Evolutionary conservation across 2,888 invertebrate genomes (phyloP).

Genomic region (Frankliniella fusca): DNA sequence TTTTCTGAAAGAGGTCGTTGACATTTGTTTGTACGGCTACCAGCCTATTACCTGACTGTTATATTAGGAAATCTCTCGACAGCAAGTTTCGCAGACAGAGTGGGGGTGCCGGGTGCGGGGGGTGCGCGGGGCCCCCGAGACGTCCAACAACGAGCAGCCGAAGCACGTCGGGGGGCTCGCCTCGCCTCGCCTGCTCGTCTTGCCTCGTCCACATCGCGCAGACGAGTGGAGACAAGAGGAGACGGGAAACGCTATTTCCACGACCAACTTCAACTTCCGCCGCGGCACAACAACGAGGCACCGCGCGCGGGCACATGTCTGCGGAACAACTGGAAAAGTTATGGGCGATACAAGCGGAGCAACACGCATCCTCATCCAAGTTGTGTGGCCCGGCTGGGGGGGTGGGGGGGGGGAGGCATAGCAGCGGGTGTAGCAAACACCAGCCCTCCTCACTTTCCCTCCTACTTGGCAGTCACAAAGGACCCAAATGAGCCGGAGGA

Average conservation of each 20-base stretch:
- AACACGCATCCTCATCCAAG: neutral
- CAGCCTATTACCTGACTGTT: no score
- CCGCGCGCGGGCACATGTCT: neutral
- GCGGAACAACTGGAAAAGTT: slow-evolving; percentile 17
- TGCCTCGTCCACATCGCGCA: no score
- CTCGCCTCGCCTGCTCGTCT: no score
- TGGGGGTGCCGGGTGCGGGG: no score
- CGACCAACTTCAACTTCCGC: neutral
- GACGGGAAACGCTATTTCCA: neutral
- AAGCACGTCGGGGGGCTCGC: no score
- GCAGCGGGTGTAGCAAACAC: neutral
- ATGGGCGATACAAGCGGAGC: slow-evolving; percentile 8
- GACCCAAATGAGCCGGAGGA: neutral
- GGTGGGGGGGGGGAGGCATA: neutral
- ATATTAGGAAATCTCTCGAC: no score
- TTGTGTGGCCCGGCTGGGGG: neutral
- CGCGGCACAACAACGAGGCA: neutral
- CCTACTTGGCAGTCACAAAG: slow-evolving; percentile 7
- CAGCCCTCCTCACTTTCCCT: neutral
- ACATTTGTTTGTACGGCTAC: no score
- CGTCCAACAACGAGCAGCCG: no score
- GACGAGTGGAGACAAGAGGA: neutral
- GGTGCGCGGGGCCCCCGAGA: no score
- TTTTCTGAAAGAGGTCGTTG: no score
- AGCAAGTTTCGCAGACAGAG: no score